These are phyloP conservation scores for Gallinago undulata DNA, from an alignment of 2,113 vertebrate species.

Conservation along the genomic window DNA sequence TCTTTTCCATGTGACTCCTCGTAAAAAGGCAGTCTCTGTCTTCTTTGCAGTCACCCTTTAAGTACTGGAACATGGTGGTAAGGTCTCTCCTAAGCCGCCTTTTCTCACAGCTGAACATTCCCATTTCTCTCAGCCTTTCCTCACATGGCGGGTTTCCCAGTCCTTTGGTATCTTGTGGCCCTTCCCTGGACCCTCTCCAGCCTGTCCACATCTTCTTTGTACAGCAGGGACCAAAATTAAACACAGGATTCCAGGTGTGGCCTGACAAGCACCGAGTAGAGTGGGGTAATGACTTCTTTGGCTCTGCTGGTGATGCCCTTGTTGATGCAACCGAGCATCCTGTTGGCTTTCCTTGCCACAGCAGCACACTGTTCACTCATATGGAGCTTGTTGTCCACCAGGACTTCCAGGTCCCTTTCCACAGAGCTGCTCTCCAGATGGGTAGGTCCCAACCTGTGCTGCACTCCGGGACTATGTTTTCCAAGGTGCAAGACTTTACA, in stretches of 20 bases:
- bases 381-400: background rate
- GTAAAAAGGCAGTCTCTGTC: background rate
- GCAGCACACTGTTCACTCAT: background rate
- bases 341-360: background rate
- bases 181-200: background rate
- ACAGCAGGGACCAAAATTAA: background rate
- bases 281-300: background rate
- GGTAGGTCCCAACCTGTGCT: background rate
- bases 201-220: background rate
- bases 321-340: background rate
- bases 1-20: background rate
- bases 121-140: background rate
- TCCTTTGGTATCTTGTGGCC: background rate
- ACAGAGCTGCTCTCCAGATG: background rate
- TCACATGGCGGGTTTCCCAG: background rate
- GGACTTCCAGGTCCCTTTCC: background rate
- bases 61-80: background rate
- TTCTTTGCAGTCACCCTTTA: background rate
- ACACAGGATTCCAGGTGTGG: background rate
- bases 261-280: background rate
- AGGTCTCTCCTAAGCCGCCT: background rate
- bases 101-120: background rate
- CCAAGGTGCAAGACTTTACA: background rate
- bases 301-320: background rate
- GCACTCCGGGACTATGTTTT: background rate